Percentiles rank a stretch among this genome's conserved stretches.
Conservation (phyloP, 2,113 vertebrate species). For the Cichladusa arquata region DNA sequence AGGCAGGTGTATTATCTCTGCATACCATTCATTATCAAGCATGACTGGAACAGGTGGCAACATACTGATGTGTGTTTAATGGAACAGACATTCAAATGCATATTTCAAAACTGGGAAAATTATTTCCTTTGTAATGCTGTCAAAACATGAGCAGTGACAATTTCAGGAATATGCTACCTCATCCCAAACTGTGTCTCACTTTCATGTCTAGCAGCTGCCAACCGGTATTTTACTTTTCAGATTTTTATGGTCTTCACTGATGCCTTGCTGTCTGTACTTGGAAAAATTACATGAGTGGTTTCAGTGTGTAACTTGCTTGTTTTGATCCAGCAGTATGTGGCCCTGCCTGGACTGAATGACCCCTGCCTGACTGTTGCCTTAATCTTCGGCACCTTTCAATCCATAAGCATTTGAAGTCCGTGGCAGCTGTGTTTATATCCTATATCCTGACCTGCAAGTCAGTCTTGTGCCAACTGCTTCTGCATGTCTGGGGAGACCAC, state of each 20-base stretch:
- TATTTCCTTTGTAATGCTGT: constrained; percentile 46
- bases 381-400: neutral
- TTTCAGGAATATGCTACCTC: constrained; percentile 8
- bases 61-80: constrained; percentile 57
- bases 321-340: neutral
- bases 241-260: neutral
- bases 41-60: constrained; percentile 61
- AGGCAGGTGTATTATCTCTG: constrained; percentile 35
- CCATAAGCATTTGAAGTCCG: neutral
- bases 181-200: neutral
- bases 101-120: constrained; percentile 59
- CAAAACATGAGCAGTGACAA: constrained; percentile 25
- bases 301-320: neutral
- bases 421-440: neutral
- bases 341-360: neutral
- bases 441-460: neutral
- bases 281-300: neutral
- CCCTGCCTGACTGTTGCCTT: neutral
- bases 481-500: neutral
- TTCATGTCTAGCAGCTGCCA: neutral
- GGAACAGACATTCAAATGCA: constrained; percentile 32
- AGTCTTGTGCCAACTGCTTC: neutral
- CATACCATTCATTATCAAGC: constrained; percentile 49
- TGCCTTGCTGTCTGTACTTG: neutral
- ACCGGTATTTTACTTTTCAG: neutral